Percentiles rank a stretch among this genome's conserved stretches.
phyloP scores from a whole-genome alignment of 2,113 vertebrate species.

The Dissostichus mawsoni region DNA sequence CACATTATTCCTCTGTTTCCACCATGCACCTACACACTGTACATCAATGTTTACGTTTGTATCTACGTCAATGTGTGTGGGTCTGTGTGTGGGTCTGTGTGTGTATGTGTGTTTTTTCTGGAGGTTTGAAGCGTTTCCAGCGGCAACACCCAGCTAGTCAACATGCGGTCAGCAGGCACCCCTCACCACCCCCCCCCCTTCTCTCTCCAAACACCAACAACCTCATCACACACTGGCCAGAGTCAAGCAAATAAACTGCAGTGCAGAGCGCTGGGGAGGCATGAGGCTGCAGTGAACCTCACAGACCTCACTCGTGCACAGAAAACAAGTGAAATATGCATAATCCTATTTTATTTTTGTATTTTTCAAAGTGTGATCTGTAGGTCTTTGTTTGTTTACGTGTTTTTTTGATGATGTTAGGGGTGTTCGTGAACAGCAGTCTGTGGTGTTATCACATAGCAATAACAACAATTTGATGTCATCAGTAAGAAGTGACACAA shows the following conservation, averaged over 20 bases:
- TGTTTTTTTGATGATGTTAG: constrained; percentile 7
- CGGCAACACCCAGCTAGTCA: constrained; percentile 79
- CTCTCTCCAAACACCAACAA: constrained; percentile 67
- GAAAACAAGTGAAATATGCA: not conserved
- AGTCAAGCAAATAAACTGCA: constrained; percentile 75
- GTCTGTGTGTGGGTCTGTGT: not conserved
- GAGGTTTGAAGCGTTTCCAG: constrained; percentile 70
- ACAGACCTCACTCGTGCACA: constrained; percentile 18
- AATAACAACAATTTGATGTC: constrained; percentile 16
- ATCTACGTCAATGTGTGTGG: constrained; percentile 24
- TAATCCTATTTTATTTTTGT: not conserved
- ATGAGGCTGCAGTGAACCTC: constrained; percentile 50
- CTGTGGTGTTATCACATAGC: constrained; percentile 13
- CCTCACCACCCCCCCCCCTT: not conserved
- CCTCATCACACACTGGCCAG: constrained; percentile 60
- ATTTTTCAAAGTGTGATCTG: not conserved
- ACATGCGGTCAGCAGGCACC: constrained; percentile 66
- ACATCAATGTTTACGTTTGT: constrained; percentile 27
- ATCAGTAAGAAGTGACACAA: constrained; percentile 6
- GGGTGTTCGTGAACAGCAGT: constrained; percentile 13
- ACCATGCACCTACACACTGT: constrained; percentile 7
- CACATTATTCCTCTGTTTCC: constrained; percentile 14
- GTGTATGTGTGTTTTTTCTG: constrained; percentile 46
- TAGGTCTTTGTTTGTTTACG: constrained; percentile 17
- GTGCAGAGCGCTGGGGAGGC: constrained; percentile 32